These are phyloP conservation scores for Zhuqinia jingwanae DNA, from an alignment of 2,888 invertebrate genomes.

Conservation along the genomic window DNA sequence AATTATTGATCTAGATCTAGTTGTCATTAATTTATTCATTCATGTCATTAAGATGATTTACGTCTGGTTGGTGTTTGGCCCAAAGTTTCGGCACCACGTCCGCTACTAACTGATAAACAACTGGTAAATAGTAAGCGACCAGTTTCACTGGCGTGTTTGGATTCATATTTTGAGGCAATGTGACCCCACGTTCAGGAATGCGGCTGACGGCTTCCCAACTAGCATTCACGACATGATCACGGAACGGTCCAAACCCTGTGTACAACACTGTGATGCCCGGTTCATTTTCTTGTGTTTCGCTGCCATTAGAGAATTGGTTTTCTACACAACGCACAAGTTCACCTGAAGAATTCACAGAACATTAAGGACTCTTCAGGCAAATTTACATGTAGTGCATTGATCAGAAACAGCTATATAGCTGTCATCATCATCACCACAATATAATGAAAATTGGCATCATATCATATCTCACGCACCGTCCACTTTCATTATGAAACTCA, in stretches of 20 bases:
- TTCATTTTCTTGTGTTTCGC: slow-evolving; percentile 64
- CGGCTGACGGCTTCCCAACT: slow-evolving; percentile 91
- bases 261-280: slow-evolving; percentile 57
- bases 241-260: slow-evolving; percentile 88
- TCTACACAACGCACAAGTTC: slow-evolving; percentile 60
- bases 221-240: slow-evolving; percentile 87
- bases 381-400: too few relatives aligned
- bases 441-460: not conserved
- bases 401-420: too few relatives aligned
- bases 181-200: slow-evolving; percentile 81
- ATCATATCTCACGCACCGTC: slow-evolving; percentile 50
- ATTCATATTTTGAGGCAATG: slow-evolving; percentile 74
- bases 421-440: slow-evolving; percentile 2
- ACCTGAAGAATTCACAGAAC: slow-evolving; percentile 26
- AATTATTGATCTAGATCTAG: too few relatives aligned
- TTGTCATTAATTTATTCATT: too few relatives aligned
- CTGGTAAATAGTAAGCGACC: slow-evolving; percentile 85
- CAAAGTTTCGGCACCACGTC: slow-evolving; percentile 86
- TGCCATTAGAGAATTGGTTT: slow-evolving; percentile 62
- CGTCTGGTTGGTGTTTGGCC: slow-evolving; percentile 87
- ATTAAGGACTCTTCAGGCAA: not conserved
- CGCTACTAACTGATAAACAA: slow-evolving; percentile 87
- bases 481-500: slow-evolving; percentile 64
- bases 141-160: slow-evolving; percentile 81
- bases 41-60: slow-evolving; percentile 82